Evolutionary conservation across 2,113 vertebrate genomes (phyloP), one percentile per base, ranked within the genome.

Genomic region (Leptocoma aspasia): DNA sequence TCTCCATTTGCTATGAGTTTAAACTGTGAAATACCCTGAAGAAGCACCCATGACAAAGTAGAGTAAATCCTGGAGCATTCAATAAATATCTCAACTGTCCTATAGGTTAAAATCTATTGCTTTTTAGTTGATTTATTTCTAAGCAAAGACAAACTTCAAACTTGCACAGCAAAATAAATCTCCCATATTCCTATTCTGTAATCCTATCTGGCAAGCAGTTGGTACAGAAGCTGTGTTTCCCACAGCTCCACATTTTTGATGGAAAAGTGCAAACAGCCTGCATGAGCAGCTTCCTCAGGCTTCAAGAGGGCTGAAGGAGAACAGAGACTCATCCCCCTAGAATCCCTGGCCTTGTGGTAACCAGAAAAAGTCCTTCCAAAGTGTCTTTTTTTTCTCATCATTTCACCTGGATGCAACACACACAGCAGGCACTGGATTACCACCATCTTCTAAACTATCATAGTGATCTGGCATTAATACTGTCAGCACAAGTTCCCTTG

Each of bases 371-470:
- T 52, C 49, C n/a, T 60, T 79, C 53, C 9, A 7, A 63, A 78
- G 33, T 1, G 0, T 14, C 6, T 71, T 19, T 66, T 69, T 68
- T 37, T n/a, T 3, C 41, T 69, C 45, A 53, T 52, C 1, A 3
- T 57, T 79, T 79, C 65, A 44, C 27, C n/a, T 56, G 53, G 47
- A 41, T 3, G 6, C 39, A 66, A n/a, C 0, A 0, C 41, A 33
- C 22, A 23, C 5, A 60, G 49, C 52, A 52, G 26, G 13, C 37
- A 39, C 57, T 57, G 37, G n/a, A 44, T 60, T 68, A 3, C 35
- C 47, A 53, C 22, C 22, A 44, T 47, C 19, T 77, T n/a, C 41
- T 61, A 31, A 49, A 56, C 44, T 31, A 19, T 2, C 0, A 0
- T 4, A 30, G 39, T 39, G 35, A 72, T 60, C 52, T 66, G 42